A percentile compares a stretch with the other conserved stretches of the same genome.
Evolutionary conservation across 1,140 invertebrate species (phyloP).

Genomic region (Linepithema humile): DNA sequence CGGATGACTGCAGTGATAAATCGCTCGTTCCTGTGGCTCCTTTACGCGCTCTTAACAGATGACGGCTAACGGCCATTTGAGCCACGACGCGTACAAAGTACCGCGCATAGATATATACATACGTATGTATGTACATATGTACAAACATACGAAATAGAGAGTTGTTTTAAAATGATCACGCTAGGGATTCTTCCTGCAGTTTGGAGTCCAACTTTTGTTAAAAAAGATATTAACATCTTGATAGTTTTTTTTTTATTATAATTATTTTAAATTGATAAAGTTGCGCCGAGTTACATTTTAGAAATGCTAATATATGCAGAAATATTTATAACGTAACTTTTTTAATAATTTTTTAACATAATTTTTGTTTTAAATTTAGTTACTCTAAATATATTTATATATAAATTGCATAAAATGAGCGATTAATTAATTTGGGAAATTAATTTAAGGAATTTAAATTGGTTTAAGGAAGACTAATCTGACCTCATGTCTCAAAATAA

Average conservation of each 20-base stretch:
- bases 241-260: neutral
- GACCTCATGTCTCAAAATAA: no score
- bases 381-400: neutral
- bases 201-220: neutral
- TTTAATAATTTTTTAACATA: neutral
- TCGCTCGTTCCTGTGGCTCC: constrained; percentile 45
- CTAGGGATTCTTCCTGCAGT: neutral
- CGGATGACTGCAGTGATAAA: constrained; percentile 50
- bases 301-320: neutral
- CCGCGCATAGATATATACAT: neutral
- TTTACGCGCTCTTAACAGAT: constrained; percentile 54
- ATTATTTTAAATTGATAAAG: neutral
- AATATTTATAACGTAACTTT: no score
- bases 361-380: neutral
- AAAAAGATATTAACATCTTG: neutral
- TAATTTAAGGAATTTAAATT: no score
- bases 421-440: no score
- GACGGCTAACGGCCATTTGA: constrained; percentile 44
- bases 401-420: no score
- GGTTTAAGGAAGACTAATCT: no score
- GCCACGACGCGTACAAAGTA: constrained; percentile 42
- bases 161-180: neutral
- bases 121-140: neutral
- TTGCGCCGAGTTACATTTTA: neutral
- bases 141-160: neutral